Base-by-base conservation (phyloP, 2,113 vertebrate species). In the Dipodomys merriami region DNA sequence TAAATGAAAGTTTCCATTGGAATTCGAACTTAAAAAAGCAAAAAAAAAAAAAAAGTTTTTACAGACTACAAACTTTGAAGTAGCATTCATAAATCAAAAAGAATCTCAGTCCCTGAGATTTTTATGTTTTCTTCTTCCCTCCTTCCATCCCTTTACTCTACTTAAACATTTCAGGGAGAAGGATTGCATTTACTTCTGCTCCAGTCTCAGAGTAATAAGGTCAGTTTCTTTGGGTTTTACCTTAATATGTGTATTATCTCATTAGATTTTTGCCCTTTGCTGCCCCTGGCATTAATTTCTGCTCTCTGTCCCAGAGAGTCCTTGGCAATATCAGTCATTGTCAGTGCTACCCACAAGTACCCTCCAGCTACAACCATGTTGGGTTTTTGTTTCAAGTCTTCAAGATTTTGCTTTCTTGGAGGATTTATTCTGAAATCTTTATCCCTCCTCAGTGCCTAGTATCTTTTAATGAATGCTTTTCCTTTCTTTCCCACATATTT, bases 21-120 rank as follows among this genome's bases (percentile, higher is more conserved):
- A 90, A 90, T 91, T 33, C 8, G 83, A 88, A 83, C 53, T 25
- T 94, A 57, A 86, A 29, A 81, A 27, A 90, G 60, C 49, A 57
- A 11, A 90, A 4, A 33, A 62, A 90, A 4, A 33, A 62, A 85
- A 67, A 39, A 80, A 77, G 67, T 84, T 85, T 49, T 44, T 33
- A 1, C 7, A 78, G 12, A 68, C 15, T 78, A 29, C 9, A 65
- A 94, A 89, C 12, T 22, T 60, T 46, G 74, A 88, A 83, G 12
- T 67, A 86, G 46, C 64, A 69, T 71, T 77, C 49, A 46, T 23
- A 86, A 5, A 83, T n/a, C 80, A 90, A 88, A 82, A 11, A 83
- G 25, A 94, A 46, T 65, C 6, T 7, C 19, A 89, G 20, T 1
- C 13, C 27, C 9, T 80, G 13, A 71, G 65, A 87, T 15, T 62